phyloP scores from a whole-genome alignment of 2,113 vertebrate genomes.

The Rhodinocichla rosea region DNA sequence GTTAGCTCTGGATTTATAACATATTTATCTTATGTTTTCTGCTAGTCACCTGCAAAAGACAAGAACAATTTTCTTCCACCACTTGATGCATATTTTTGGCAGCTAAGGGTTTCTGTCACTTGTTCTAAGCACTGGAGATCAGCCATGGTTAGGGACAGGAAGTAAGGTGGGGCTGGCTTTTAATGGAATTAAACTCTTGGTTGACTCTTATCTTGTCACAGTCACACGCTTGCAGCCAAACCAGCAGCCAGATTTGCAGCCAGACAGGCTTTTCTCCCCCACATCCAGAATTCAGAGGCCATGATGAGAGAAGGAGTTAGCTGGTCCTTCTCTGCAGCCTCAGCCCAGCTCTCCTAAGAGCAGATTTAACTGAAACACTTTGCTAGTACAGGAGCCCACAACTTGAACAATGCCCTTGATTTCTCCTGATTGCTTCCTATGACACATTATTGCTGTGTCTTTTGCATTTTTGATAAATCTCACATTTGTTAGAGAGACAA shows the following conservation, averaged over 20 bases:
- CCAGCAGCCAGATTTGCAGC: slow-evolving; percentile 5
- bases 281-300: not conserved
- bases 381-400: not conserved
- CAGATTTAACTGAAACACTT: not conserved
- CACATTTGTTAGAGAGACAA: not conserved
- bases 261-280: not conserved
- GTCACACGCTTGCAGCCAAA: not conserved
- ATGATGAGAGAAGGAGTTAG: not conserved
- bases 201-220: slow-evolving; percentile 41
- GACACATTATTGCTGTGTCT: not conserved
- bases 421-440: not conserved
- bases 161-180: slow-evolving; percentile 18
- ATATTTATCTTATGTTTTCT: not conserved
- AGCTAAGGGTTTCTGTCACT: slow-evolving; percentile 6
- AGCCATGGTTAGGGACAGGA: slow-evolving; percentile 7
- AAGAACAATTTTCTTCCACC: not conserved
- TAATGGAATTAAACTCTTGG: slow-evolving; percentile 51
- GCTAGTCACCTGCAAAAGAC: not conserved
- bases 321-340: not conserved
- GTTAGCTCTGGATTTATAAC: not conserved
- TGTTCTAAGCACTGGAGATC: slow-evolving; percentile 22
- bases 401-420: slow-evolving; percentile 25
- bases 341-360: not conserved
- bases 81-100: slow-evolving; percentile 37
- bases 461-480: not conserved